Percentiles rank a stretch among this genome's conserved stretches.
phyloP scores from a whole-genome alignment of 2,113 vertebrate genomes.

The Apus apus region DNA sequence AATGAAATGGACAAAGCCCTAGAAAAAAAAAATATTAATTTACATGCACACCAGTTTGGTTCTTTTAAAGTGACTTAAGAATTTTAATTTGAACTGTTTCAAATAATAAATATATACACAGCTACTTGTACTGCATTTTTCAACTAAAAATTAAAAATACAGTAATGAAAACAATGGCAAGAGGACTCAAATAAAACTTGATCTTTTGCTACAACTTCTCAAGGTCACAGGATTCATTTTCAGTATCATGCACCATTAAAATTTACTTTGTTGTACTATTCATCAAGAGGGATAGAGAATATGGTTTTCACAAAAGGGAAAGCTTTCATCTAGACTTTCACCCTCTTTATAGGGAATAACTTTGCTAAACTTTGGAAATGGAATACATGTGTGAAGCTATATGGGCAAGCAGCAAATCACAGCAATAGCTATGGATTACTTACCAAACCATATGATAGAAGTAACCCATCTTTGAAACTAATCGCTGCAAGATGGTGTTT shows the following conservation, averaged over 20 bases:
- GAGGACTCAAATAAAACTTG: constrained; percentile 57
- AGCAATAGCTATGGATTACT: constrained; percentile 32
- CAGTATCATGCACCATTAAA: constrained; percentile 60
- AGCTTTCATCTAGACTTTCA: constrained; percentile 67
- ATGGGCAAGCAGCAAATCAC: constrained; percentile 60
- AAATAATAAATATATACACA: background rate
- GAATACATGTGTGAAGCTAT: constrained; percentile 67
- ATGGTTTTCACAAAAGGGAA: constrained; percentile 45
- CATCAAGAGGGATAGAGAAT: constrained; percentile 46
- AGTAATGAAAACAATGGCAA: constrained; percentile 20
- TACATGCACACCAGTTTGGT: background rate
- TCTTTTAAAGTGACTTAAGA: background rate
- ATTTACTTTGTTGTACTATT: constrained; percentile 65
- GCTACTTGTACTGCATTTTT: background rate
- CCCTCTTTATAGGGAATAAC: constrained; percentile 66
- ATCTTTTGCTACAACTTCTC: constrained; percentile 40
- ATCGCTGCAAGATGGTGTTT: constrained; percentile 54
- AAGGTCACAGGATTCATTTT: constrained; percentile 57
- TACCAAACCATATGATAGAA: constrained; percentile 46
- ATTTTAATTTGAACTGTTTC: background rate
- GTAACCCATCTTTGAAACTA: constrained; percentile 52
- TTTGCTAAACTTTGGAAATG: constrained; percentile 67
- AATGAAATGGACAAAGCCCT: background rate
- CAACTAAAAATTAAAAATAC: constrained; percentile 10
- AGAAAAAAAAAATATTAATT: background rate